phyloP scores from a whole-genome alignment of 1,140 invertebrate species.

The Chelonus insularis region DNA sequence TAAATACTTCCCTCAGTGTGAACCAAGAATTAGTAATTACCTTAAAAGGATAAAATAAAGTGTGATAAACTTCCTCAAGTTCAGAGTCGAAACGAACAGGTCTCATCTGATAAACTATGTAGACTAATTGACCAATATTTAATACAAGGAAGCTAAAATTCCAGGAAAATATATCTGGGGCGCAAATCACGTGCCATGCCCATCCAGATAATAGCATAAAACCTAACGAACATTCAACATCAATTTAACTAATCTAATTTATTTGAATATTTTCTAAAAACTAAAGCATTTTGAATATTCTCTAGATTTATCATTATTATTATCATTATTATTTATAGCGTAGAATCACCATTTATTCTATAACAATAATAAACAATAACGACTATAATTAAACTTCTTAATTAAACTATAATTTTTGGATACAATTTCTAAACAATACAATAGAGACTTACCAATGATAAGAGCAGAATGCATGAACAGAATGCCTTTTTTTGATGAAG shows the following conservation, averaged over 20 bases:
- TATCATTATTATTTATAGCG: conserved; percentile 19
- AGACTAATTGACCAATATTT: conserved; percentile 80
- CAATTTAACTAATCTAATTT: not conserved
- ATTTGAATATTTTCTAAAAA: not conserved
- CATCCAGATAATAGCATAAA: conserved; percentile 82
- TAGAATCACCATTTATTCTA: no score
- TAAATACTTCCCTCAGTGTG: no score
- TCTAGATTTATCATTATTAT: not conserved
- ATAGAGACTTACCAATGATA: conserved; percentile 68
- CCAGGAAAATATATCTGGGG: conserved; percentile 87
- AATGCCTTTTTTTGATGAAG: conserved; percentile 75
- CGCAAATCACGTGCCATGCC: conserved; percentile 88
- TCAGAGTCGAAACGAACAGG: conserved; percentile 85
- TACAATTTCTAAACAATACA: no score
- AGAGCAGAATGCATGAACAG: conserved; percentile 80
- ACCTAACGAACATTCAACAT: conserved; percentile 64
- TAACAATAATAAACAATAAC: no score
- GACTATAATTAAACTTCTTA: no score
- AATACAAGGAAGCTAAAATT: conserved; percentile 84
- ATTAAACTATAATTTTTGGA: no score
- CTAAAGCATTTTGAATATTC: no score
- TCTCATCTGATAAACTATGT: conserved; percentile 80
- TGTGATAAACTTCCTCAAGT: conserved; percentile 82
- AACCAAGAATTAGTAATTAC: conserved; percentile 55
- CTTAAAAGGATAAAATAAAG: conserved; percentile 82